These are phyloP conservation scores for Leptinotarsa peninsularis DNA, from an alignment of 2,888 invertebrate species.

Conservation along the genomic window DNA sequence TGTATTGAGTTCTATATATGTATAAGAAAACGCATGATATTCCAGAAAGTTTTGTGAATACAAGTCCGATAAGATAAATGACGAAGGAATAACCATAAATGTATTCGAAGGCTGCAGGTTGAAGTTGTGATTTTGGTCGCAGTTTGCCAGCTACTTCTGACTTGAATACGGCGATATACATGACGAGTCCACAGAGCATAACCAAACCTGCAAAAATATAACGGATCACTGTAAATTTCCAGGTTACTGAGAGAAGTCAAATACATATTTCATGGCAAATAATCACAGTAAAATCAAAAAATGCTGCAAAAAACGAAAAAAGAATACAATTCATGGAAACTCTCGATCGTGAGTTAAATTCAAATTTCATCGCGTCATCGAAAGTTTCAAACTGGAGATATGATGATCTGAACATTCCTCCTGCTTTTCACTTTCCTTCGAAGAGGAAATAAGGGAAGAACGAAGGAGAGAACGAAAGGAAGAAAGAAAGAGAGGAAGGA, in stretches of 20 bases:
- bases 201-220: slow-evolving; percentile 77
- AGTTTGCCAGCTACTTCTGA: slow-evolving; percentile 90
- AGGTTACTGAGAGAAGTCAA: not conserved
- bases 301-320: no score
- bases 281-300: not conserved
- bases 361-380: no score
- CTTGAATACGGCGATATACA: slow-evolving; percentile 93
- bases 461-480: no score
- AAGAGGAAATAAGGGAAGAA: no score
- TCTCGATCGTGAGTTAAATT: no score
- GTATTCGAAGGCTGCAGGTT: slow-evolving; percentile 85
- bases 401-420: no score
- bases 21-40: slow-evolving; percentile 89
- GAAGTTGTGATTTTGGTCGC: slow-evolving; percentile 81
- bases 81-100: slow-evolving; percentile 91
- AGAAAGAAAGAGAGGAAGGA: no score
- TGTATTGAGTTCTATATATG: slow-evolving; percentile 74
- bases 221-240: slow-evolving; percentile 8
- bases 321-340: no score
- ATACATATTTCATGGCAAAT: not conserved
- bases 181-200: slow-evolving; percentile 90
- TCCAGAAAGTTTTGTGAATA: slow-evolving; percentile 87
- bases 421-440: no score
- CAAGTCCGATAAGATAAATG: slow-evolving; percentile 85
- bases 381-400: no score